Base-by-base conservation (phyloP, 2,888 invertebrate species). In the Rhagonycha fulva region DNA sequence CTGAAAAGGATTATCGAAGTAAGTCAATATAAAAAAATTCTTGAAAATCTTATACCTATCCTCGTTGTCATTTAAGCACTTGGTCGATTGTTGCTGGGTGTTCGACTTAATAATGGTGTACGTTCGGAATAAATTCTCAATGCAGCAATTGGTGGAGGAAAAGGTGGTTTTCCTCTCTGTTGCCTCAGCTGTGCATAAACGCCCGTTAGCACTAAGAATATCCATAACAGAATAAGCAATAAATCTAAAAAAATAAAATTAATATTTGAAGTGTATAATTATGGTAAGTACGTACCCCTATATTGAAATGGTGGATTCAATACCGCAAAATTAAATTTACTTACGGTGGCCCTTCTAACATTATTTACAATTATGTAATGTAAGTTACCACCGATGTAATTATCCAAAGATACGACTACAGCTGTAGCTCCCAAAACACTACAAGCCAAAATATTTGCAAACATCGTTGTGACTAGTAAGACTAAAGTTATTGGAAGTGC, bases 301-400 rank as follows among this genome's bases (percentile, higher is more conserved):
- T 86, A 86, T 84, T 92, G 90, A 84, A 89, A 91, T 0, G 93
- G 93, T 19, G 92, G 91, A 79, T 90, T 87, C 68, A 93, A 84
- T 23, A 91, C 87, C 23, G 92, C 93, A 14, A 86, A 84, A 68
- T 90, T 88, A 81, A 93, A 94, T n/a, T 89, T 87, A 0, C 88
- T 83, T 10, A 92, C 90, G 0, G 90, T 89, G 0, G 91, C 90
- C 78, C 94, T 89, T 78, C 94, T 88, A n/a, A 93, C 84, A 0
- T 90, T 88, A 82, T 94, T 94, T 19, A 94, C 88, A 2, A 94
- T 81, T 47, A 94, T 92, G 83, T 92, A 94, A 81, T 92, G 92
- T 80, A 95, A 86, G 86, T 91, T 91, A 30, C 92, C 90, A 24
- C 92, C 92, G 77, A 91, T 79, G 82, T 91, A 93, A 82, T 91